Base-by-base conservation (phyloP, 1,140 invertebrate species). In the Drosophila eugracilis region DNA sequence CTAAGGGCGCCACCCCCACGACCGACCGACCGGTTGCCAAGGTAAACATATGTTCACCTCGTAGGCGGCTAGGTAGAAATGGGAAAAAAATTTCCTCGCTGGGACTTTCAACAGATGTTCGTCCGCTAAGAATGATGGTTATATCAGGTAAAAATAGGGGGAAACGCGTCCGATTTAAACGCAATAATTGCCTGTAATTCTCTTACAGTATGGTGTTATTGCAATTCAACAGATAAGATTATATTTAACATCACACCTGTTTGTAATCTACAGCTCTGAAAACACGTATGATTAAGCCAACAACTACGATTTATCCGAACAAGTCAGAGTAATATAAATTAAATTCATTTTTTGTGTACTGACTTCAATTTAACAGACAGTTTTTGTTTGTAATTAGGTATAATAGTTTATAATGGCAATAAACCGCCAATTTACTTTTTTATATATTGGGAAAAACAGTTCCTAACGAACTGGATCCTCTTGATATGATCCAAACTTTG, bases 101-200 rank as follows among this genome's bases (percentile, higher is more conserved):
- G 67, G 24, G 76, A 80, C 65, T 86, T 47, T 19, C 6, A 66
- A 63, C 80, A 86, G 67, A 85, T 85, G 76, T 86, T 59, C 7
- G 19, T 28, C 12, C 24, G 24, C 22, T 5, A 26, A 9, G n/a
- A 37, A 22, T 10, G 15, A 17, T 24, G 10, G 3, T 10, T 41
- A 22, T 9, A 28, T 10, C 67, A 81, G 73, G 73, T 81, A 81
- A 62, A 73, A 76, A 73, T 65, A 75, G 58, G 45, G 50, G 59
- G 30, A 54, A 24, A 44, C 19, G 10, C 41, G 19, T 30, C 41
- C n/a, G 57, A 9, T 24, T 22, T 28, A 0, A 26, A n/a, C 52
- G 30, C 21, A 9, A 53, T 24, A 60, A 45, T 41, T 47, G 26
- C 42, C 4, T 62, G 50, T 42, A 65, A 67, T 37, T 67, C 50